Conservation (phyloP, 2,888 invertebrate genomes). For the Athripsodes cinereus region DNA sequence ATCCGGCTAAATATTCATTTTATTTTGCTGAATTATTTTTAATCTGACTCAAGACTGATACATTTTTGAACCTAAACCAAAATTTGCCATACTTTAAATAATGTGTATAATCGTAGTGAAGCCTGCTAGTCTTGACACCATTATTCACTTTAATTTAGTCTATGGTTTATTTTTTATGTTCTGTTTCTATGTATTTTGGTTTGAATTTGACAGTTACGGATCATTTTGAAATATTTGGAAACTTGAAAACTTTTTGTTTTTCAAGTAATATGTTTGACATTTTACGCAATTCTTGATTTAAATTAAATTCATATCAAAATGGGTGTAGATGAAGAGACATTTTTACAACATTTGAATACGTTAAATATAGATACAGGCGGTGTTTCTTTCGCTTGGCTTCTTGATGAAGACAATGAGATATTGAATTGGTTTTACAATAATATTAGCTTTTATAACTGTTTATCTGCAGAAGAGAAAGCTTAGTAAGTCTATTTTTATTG, state of each 20-base stretch:
- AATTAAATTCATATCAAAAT: conserved; percentile 4
- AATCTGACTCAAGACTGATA: too few relatives aligned
- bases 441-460: conserved; percentile 11
- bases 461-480: conserved; percentile 10
- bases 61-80: too few relatives aligned
- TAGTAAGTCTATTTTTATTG: too few relatives aligned
- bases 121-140: too few relatives aligned
- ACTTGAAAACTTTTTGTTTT: too few relatives aligned
- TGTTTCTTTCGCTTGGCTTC: conserved; percentile 18
- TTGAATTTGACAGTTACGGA: neutral
- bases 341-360: conserved; percentile 9
- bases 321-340: conserved; percentile 16
- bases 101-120: too few relatives aligned
- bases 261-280: neutral
- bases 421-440: conserved; percentile 20
- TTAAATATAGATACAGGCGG: conserved; percentile 13
- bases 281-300: neutral
- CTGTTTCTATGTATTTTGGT: neutral
- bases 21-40: too few relatives aligned
- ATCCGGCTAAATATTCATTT: too few relatives aligned
- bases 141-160: too few relatives aligned
- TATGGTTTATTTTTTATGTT: too few relatives aligned
- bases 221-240: neutral
- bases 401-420: conserved; percentile 19
- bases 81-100: too few relatives aligned